Conservation (phyloP, 92 coral and sea anemone species). For the Parazoanthus swiftii region DNA sequence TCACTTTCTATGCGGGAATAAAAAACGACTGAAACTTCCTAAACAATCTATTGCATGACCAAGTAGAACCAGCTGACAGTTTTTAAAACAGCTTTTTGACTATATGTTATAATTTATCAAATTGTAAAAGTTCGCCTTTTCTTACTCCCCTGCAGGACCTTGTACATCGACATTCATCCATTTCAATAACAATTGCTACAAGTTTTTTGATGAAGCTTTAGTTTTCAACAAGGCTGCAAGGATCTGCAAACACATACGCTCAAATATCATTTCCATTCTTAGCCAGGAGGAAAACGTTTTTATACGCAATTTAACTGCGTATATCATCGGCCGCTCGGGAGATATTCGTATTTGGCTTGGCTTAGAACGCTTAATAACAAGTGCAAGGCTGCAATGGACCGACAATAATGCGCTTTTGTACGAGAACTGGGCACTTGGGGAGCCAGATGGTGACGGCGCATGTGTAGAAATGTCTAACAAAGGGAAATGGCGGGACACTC, state of each 20-base stretch:
- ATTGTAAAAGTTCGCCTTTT: not conserved
- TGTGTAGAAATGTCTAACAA: constrained; percentile 86
- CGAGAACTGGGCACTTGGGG: constrained; percentile 83
- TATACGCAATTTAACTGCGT: constrained; percentile 26
- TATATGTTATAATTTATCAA: not conserved
- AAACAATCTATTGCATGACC: no score
- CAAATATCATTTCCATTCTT: constrained; percentile 68
- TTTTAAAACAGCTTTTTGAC: not conserved
- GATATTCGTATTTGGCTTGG: constrained; percentile 35
- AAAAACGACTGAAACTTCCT: no score
- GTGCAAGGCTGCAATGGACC: constrained; percentile 66
- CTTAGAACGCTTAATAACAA: constrained; percentile 65
- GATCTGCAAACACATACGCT: constrained; percentile 54
- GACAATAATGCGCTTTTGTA: constrained; percentile 55
- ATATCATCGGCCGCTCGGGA: constrained; percentile 38
- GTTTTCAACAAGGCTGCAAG: constrained; percentile 67
- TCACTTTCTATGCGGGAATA: no score
- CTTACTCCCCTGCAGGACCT: constrained; percentile 51
- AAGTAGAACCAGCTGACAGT: no score
- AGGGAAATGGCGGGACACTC: constrained; percentile 84
- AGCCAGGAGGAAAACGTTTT: constrained; percentile 65
- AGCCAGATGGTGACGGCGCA: constrained; percentile 86
- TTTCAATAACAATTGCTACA: constrained; percentile 62
- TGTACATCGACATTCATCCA: constrained; percentile 75
- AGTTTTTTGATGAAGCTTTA: constrained; percentile 52